A percentile compares a stretch with the other conserved stretches of the same genome.
phyloP scores from a whole-genome alignment of 2,888 invertebrate genomes.

The Calameuta filiformis region DNA sequence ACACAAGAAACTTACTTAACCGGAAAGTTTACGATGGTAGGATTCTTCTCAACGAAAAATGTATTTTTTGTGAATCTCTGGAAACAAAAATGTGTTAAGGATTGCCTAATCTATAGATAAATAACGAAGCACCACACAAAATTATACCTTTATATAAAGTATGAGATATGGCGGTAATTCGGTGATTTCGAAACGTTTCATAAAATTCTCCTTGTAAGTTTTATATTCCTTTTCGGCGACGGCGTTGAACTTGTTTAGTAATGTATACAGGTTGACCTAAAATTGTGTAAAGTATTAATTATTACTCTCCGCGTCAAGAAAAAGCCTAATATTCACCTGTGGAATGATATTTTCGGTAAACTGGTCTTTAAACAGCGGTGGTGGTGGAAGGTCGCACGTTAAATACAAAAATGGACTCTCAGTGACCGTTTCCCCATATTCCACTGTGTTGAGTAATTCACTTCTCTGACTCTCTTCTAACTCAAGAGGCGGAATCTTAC shows the following conservation, averaged over 20 bases:
- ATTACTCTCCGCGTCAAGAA: not conserved
- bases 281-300: not conserved
- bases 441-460: slow-evolving; percentile 80
- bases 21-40: slow-evolving; percentile 99
- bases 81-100: slow-evolving; percentile 38
- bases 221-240: slow-evolving; percentile 97
- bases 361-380: slow-evolving; percentile 97
- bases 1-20: slow-evolving; percentile 81
- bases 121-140: not conserved
- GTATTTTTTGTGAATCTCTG: slow-evolving; percentile 97
- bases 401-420: slow-evolving; percentile 96
- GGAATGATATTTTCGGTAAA: slow-evolving; percentile 99
- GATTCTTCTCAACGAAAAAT: slow-evolving; percentile 99
- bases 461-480: slow-evolving; percentile 89
- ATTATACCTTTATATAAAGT: slow-evolving; percentile 84
- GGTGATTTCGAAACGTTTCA: slow-evolving; percentile 97
- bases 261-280: slow-evolving; percentile 90
- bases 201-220: slow-evolving; percentile 98
- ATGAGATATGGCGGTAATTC: slow-evolving; percentile 94
- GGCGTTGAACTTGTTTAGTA: slow-evolving; percentile 97
- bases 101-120: slow-evolving; percentile 8
- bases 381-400: slow-evolving; percentile 97
- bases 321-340: slow-evolving; percentile 72
- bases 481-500: slow-evolving; percentile 94
- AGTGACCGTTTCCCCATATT: slow-evolving; percentile 87